These are phyloP conservation scores for Mormyrops attenuatus DNA, from an alignment of 2,797 vertebrate species.

Conservation along the genomic window DNA sequence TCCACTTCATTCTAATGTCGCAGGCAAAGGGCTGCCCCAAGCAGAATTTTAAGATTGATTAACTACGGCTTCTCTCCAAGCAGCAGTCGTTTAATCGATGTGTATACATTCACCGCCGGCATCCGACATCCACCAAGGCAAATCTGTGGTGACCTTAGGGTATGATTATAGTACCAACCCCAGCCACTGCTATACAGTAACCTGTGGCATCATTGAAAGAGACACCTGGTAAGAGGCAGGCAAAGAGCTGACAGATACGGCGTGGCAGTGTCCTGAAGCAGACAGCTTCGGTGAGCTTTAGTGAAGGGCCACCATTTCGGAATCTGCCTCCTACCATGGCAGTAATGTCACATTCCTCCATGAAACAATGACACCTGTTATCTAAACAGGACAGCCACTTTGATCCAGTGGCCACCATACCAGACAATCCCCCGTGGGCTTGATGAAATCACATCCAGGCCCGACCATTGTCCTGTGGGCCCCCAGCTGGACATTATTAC, in stretches of 20 bases:
- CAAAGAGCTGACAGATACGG: neutral
- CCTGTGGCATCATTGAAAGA: neutral
- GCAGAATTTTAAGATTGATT: constrained; percentile 26
- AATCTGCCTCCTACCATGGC: neutral
- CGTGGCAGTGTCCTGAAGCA: neutral
- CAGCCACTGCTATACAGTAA: neutral
- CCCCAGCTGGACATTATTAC: constrained; percentile 29
- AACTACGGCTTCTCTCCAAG: neutral
- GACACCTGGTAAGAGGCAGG: neutral
- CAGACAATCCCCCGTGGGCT: constrained; percentile 29
- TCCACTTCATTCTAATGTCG: constrained; percentile 17
- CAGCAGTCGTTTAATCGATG: neutral
- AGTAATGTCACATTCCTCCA: neutral
- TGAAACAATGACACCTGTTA: constrained; percentile 21
- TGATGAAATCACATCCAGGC: constrained; percentile 35
- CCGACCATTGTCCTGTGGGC: constrained; percentile 12
- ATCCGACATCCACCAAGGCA: neutral
- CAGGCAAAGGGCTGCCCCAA: constrained; percentile 27
- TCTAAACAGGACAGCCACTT: constrained; percentile 32
- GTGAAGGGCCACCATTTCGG: neutral
- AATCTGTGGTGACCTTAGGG: neutral
- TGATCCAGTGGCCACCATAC: constrained; percentile 28
- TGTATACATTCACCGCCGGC: neutral
- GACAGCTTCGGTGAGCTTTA: neutral
- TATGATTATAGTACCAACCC: neutral